phyloP scores from a whole-genome alignment of 2,888 invertebrate species.

The Prosapia bicincta region DNA sequence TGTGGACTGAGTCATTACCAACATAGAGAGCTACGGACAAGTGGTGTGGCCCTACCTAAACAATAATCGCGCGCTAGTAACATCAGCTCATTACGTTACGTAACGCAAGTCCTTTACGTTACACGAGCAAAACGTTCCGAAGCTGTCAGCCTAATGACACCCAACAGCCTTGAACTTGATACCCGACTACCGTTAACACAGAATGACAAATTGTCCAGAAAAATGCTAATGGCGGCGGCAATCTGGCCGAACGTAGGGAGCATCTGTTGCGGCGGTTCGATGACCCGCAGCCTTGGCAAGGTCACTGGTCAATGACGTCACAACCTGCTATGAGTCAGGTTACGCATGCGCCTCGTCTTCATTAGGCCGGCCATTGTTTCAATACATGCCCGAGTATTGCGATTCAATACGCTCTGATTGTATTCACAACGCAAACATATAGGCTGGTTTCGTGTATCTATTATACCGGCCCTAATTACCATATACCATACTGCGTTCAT shows the following conservation, averaged over 20 bases:
- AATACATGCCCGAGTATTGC: not conserved
- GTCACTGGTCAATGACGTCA: not conserved
- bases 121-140: too few relatives aligned
- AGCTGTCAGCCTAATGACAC: not conserved
- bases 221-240: not conserved
- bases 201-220: not conserved
- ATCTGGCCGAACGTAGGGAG: not conserved
- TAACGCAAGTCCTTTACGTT: too few relatives aligned
- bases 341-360: not conserved
- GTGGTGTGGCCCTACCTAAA: too few relatives aligned
- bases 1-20: too few relatives aligned
- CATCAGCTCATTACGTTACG: too few relatives aligned
- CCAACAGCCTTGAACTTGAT: not conserved
- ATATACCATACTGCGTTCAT: too few relatives aligned
- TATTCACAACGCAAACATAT: too few relatives aligned
- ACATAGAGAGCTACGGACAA: too few relatives aligned
- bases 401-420: not conserved
- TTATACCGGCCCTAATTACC: too few relatives aligned
- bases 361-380: not conserved
- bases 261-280: not conserved
- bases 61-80: too few relatives aligned
- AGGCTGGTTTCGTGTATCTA: too few relatives aligned
- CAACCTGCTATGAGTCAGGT: not conserved
- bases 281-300: not conserved
- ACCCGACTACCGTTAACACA: not conserved